Evolutionary conservation across 2,113 vertebrate genomes (phyloP), one percentile per base, ranked within the genome.

Genomic region (Sakesphorus luctuosus): DNA sequence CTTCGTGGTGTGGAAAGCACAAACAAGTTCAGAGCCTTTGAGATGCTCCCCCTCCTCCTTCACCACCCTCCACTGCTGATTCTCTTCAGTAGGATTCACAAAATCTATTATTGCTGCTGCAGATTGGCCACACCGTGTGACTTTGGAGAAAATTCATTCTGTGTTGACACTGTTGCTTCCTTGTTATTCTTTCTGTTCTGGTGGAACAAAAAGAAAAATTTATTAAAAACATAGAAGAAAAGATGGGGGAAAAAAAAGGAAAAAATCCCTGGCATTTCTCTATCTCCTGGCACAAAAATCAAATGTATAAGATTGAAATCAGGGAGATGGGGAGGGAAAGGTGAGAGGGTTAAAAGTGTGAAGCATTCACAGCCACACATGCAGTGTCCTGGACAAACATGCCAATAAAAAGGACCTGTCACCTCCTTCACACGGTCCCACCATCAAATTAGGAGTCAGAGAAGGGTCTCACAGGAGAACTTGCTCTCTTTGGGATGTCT

Each of bases 161-260:
- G 1, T 92, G 90, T 85, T 97, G 91, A 94, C 95, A 87, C 69
- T 90, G 80, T 94, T 89, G 66, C 91, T 96, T 94, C 90, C 78
- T 94, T 97, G 93, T 94, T 94, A 96, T 96, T 97, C 96, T 68
- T 94, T 66, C 87, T 95, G 67, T 95, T 81, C 11, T 24, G 2
- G 43, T n/a, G 73, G 65, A 88, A 94, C 38, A 90, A 94, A 93
- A 97, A 94, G 87, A 97, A 96, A 97, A 94, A 96, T 87, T 93
- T 87, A 97, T 97, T 97, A 90, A 95, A 97, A 95, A 95, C 10
- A 3, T 25, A 43, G 55, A 28, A 23, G 2, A 3, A 15, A 38
- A 38, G 38, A 38, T 38, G 40, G 40, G 40, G 14, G 13, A 5
- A 7, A 3, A 18, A 40, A 23, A 4, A 46, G 20, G 46, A 89